Evolutionary conservation across 2,797 vertebrate species (phyloP).

Genomic region (Cacajao melanocephalus): DNA sequence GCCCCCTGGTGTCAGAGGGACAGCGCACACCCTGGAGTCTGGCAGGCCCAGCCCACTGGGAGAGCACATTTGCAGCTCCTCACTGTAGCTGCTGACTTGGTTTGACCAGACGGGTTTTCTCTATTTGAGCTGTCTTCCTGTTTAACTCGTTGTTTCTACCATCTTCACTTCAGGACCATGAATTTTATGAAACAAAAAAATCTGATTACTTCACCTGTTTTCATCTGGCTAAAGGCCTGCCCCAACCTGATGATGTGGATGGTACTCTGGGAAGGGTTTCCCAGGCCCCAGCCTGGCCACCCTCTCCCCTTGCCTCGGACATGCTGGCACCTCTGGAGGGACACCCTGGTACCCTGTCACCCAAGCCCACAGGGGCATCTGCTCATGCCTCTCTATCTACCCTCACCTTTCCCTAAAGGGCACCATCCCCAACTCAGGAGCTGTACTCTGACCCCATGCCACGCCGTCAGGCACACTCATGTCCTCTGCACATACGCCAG

Average conservation of each 20-base stretch:
- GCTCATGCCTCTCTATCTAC: background rate
- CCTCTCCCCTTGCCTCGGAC: fast-evolving
- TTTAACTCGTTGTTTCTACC: background rate
- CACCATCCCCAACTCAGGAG: background rate
- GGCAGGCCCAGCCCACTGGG: background rate
- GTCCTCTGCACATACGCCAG: no score
- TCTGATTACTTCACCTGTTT: background rate
- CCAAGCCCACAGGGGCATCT: no score
- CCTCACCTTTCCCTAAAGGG: background rate
- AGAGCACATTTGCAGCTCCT: background rate
- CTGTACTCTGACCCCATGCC: background rate
- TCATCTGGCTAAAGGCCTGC: background rate
- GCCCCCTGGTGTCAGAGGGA: background rate
- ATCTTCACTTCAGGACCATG: background rate
- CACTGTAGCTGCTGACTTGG: background rate
- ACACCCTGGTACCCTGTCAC: fast-evolving
- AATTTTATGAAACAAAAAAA: background rate
- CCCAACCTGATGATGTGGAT: no score
- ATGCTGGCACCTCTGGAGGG: background rate
- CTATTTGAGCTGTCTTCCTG: background rate
- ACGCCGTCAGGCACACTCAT: no score
- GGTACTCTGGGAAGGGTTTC: background rate
- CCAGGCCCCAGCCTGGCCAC: background rate
- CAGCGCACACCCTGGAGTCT: background rate
- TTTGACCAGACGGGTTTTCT: background rate